phyloP scores from a whole-genome alignment of 2,888 invertebrate species.

The Subacronicta megacephala region DNA sequence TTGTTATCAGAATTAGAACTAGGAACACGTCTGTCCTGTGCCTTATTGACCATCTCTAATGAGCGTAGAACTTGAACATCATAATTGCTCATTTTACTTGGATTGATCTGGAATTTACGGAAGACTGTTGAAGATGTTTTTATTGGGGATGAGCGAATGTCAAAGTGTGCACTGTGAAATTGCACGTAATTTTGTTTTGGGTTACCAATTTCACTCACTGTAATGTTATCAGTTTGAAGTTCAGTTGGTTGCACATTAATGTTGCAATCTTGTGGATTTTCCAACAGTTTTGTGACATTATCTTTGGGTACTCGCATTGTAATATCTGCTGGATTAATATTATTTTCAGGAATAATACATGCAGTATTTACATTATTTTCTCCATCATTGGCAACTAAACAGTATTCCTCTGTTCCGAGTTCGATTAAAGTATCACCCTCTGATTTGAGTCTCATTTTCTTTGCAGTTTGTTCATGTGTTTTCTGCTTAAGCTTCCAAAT shows the following conservation, averaged over 20 bases:
- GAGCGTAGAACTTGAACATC: slow-evolving; percentile 77
- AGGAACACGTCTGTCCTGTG: slow-evolving; percentile 21
- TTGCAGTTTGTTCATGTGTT: slow-evolving; percentile 65
- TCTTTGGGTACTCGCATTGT: slow-evolving; percentile 7
- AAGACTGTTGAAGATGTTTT: slow-evolving; percentile 82
- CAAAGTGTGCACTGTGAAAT: slow-evolving; percentile 84
- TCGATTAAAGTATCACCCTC: slow-evolving; percentile 69
- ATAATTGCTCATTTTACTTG: slow-evolving; percentile 77
- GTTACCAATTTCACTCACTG: slow-evolving; percentile 49
- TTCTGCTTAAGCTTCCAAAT: slow-evolving; percentile 74
- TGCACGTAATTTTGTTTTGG: slow-evolving; percentile 68
- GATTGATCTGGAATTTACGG: slow-evolving; percentile 81
- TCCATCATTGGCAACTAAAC: slow-evolving; percentile 32
- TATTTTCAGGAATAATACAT: slow-evolving; percentile 27
- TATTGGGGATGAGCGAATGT: slow-evolving; percentile 84
- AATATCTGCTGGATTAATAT: slow-evolving; percentile 25
- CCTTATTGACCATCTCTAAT: slow-evolving; percentile 63
- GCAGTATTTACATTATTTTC: slow-evolving; percentile 18
- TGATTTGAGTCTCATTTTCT: slow-evolving; percentile 73
- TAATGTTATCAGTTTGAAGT: slow-evolving; percentile 19
- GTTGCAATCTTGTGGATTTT: slow-evolving; percentile 24
- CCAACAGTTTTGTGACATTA: slow-evolving; percentile 32
- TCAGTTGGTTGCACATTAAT: slow-evolving; percentile 23
- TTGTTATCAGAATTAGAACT: slow-evolving; percentile 23
- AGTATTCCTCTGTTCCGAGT: slow-evolving; percentile 70